A percentile compares a stretch with the other conserved stretches of the same genome.
Evolutionary conservation across 2,888 invertebrate genomes (phyloP).

Genomic region (Mycalesis mineus): DNA sequence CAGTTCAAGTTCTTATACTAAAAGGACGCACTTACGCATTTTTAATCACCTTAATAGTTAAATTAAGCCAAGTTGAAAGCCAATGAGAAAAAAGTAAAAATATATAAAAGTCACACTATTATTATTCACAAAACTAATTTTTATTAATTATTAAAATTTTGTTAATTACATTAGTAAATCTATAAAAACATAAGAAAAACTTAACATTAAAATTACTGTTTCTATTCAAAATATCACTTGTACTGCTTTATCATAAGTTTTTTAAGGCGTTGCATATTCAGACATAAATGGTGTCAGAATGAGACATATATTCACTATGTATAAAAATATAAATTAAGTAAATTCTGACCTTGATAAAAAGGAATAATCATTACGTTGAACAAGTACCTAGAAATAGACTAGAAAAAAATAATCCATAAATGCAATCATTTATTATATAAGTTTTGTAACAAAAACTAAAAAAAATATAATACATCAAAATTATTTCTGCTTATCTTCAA

Average conservation of each 20-base stretch:
- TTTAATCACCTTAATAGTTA: too few species aligned
- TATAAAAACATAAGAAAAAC: neutral
- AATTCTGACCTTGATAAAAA: neutral
- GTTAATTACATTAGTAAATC: neutral
- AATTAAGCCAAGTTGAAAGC: too few species aligned
- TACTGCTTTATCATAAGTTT: neutral
- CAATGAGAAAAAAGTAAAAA: too few species aligned
- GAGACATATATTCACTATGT: neutral
- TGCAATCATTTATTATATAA: neutral
- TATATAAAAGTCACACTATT: too few species aligned
- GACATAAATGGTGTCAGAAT: neutral
- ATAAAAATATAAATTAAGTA: neutral
- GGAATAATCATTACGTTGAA: neutral
- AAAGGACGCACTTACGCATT: too few species aligned
- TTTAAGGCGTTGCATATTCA: neutral
- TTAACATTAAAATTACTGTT: neutral
- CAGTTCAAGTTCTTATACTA: too few species aligned
- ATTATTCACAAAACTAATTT: too few species aligned
- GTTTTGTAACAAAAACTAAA: neutral
- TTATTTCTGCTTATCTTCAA: constrained; percentile 47
- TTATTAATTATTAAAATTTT: too few species aligned
- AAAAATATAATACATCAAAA: neutral
- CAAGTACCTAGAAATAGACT: neutral
- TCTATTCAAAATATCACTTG: neutral
- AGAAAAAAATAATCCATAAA: neutral